A percentile compares a stretch with the other conserved stretches of the same genome.
Evolutionary conservation across 1,140 invertebrate species (phyloP).

Genomic region (Liolophura sinensis): DNA sequence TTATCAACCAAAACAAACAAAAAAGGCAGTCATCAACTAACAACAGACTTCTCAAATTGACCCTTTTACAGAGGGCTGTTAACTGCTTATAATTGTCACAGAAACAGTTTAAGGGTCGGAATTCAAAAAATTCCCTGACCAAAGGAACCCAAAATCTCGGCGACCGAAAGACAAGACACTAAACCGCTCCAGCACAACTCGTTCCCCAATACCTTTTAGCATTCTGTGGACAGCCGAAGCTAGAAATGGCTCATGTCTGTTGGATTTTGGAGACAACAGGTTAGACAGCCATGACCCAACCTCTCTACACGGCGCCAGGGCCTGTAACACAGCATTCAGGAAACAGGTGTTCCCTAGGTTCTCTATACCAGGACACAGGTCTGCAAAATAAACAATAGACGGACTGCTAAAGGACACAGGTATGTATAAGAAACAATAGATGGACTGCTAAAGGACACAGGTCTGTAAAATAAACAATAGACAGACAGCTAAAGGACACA

Average conservation of each 20-base stretch:
- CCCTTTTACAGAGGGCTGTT: too few species aligned
- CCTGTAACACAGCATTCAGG: slow-evolving; percentile 96
- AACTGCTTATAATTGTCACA: too few species aligned
- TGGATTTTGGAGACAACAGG: slow-evolving; percentile 21
- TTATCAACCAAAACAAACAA: too few species aligned
- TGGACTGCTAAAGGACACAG: neutral
- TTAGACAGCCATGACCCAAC: slow-evolving; percentile 79
- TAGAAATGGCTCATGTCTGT: slow-evolving; percentile 18
- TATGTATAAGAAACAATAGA: too few species aligned
- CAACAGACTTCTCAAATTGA: too few species aligned
- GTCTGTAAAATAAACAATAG: neutral
- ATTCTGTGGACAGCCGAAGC: slow-evolving; percentile 36
- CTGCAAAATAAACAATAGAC: slow-evolving; percentile 32
- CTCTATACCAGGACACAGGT: slow-evolving; percentile 76
- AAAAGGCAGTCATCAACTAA: too few species aligned
- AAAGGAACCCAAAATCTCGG: too few species aligned
- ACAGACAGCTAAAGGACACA: neutral
- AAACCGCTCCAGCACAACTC: too few species aligned
- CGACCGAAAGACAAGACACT: too few species aligned
- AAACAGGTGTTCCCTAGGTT: slow-evolving; percentile 98
- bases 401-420: neutral
- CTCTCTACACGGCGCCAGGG: slow-evolving; percentile 79
- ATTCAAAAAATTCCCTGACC: too few species aligned
- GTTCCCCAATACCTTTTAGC: slow-evolving; percentile 32
- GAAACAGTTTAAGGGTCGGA: too few species aligned